Evolutionary conservation across 1,140 invertebrate genomes (phyloP).

Genomic region (Arion vulgaris): DNA sequence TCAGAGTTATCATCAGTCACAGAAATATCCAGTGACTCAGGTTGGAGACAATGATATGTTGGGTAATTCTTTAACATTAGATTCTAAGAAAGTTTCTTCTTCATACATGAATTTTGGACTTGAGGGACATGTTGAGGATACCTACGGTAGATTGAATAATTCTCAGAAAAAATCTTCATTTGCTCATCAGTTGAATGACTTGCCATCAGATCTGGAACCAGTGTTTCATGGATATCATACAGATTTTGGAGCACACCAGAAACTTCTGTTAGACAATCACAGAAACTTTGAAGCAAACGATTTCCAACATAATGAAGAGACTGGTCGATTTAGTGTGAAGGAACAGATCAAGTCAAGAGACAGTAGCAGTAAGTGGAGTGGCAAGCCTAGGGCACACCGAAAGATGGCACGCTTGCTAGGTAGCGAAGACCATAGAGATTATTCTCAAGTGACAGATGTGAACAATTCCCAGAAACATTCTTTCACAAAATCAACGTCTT

Average conservation of each 20-base stretch:
- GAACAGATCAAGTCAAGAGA: neutral
- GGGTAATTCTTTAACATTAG: neutral
- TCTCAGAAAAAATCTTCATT: slow-evolving; percentile 14
- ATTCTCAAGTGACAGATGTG: neutral
- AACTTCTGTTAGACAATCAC: neutral
- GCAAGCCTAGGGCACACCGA: slow-evolving; percentile 28
- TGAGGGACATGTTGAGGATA: neutral
- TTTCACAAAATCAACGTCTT: neutral
- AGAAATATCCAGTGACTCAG: neutral
- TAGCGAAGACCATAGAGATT: slow-evolving; percentile 7
- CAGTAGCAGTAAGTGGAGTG: slow-evolving; percentile 19
- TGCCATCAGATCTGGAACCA: slow-evolving; percentile 25
- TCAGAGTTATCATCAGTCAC: neutral
- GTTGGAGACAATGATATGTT: neutral
- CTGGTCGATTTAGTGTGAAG: neutral
- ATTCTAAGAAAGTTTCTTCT: neutral
- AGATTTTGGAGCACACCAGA: slow-evolving; percentile 23
- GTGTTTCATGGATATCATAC: slow-evolving; percentile 17
- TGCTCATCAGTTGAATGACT: neutral
- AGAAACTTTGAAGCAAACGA: slow-evolving; percentile 11
- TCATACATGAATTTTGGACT: slow-evolving; percentile 10
- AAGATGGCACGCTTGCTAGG: slow-evolving; percentile 34
- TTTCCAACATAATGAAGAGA: neutral
- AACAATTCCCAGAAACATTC: neutral
- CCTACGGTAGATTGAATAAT: neutral